These are phyloP conservation scores for Podarcis lilfordi DNA, from an alignment of 2,797 vertebrate species.

Conservation along the genomic window DNA sequence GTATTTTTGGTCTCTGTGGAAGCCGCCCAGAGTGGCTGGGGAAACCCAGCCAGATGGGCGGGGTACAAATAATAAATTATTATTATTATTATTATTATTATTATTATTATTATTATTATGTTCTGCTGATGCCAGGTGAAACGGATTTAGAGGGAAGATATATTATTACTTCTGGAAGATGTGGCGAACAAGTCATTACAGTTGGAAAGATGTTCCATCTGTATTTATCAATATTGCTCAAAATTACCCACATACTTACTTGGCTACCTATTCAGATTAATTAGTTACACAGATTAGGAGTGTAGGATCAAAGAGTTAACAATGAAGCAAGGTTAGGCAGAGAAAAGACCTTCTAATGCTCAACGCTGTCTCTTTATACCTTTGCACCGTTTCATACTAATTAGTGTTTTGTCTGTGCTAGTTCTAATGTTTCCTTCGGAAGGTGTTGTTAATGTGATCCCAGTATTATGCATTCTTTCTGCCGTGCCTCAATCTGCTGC, in stretches of 20 bases:
- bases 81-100: too few species aligned
- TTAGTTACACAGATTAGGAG: constrained; percentile 4
- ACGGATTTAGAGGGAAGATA: background rate
- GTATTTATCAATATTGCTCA: background rate
- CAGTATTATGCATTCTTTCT: background rate
- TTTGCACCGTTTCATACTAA: constrained; percentile 36
- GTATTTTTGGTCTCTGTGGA: too few species aligned
- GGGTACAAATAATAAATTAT: too few species aligned
- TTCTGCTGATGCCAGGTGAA: background rate
- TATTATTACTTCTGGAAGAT: background rate
- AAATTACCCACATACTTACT: background rate
- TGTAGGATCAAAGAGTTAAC: constrained; percentile 11
- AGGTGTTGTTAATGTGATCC: constrained; percentile 18
- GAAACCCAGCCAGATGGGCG: too few species aligned
- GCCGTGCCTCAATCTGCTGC: background rate
- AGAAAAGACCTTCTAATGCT: background rate
- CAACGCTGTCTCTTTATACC: constrained; percentile 12
- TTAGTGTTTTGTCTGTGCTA: constrained; percentile 33
- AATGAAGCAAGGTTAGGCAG: constrained; percentile 16
- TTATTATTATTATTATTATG: background rate
- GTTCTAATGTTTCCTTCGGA: constrained; percentile 25
- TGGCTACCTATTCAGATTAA: background rate
- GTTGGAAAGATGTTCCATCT: background rate
- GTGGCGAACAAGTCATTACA: background rate
- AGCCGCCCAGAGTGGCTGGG: too few species aligned